These are phyloP conservation scores for Hirtodrosophila alboralis DNA, from an alignment of 2,888 invertebrate genomes.

Conservation along the genomic window DNA sequence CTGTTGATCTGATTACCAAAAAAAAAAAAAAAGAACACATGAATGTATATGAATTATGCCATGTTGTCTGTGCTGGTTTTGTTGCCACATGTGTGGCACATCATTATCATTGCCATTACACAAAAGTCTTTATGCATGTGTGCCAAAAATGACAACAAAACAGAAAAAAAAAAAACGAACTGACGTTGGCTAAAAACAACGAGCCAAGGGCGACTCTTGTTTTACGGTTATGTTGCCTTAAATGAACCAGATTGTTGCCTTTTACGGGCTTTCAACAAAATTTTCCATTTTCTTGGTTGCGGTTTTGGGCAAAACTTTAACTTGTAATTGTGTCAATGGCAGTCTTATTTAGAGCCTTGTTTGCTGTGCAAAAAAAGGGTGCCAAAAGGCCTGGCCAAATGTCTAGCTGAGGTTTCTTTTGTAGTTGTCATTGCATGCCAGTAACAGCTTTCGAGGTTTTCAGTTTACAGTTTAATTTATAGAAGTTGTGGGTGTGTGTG, in stretches of 20 bases:
- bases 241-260: slow-evolving; percentile 47
- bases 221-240: slow-evolving; percentile 61
- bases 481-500: slow-evolving; percentile 20
- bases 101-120: slow-evolving; percentile 64
- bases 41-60: slow-evolving; percentile 49
- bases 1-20: slow-evolving; percentile 63
- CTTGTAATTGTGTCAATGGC: slow-evolving; percentile 71
- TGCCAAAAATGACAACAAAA: slow-evolving; percentile 35
- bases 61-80: slow-evolving; percentile 21
- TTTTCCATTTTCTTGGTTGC: slow-evolving; percentile 25
- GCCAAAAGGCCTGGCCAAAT: slow-evolving; percentile 20
- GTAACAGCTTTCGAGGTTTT: slow-evolving; percentile 27
- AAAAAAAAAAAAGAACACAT: slow-evolving; percentile 15
- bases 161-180: slow-evolving; percentile 14
- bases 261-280: slow-evolving; percentile 15
- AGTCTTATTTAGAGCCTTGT: slow-evolving; percentile 29
- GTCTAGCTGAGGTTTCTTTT: slow-evolving; percentile 29
- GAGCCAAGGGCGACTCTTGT: slow-evolving; percentile 17
- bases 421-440: slow-evolving; percentile 28
- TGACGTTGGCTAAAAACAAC: background rate
- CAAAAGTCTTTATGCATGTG: slow-evolving; percentile 48
- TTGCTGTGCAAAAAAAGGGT: no score
- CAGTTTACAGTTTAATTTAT: slow-evolving; percentile 36
- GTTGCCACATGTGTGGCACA: slow-evolving; percentile 50
- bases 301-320: slow-evolving; percentile 45